Conservation (phyloP, 2,113 vertebrate genomes). For the Anguilla rostrata region DNA sequence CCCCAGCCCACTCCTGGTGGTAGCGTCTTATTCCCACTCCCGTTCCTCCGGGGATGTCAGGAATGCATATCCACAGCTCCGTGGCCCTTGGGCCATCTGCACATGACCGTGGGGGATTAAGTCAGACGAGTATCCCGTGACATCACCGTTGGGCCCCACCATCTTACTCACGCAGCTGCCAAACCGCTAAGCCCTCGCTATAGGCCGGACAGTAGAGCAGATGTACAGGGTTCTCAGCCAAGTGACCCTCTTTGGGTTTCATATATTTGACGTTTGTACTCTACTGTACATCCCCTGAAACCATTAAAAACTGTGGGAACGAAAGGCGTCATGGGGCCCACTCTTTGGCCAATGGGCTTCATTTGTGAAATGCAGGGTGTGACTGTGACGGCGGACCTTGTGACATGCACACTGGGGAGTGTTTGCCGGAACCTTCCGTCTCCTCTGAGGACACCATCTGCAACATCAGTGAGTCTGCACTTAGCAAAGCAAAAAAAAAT, state of each 20-base stretch:
- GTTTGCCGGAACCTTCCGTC: constrained; percentile 68
- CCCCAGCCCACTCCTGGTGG: neutral
- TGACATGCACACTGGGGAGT: constrained; percentile 87
- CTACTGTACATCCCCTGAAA: neutral
- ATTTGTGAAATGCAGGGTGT: constrained; percentile 73
- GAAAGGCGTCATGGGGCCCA: neutral
- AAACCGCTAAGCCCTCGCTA: constrained; percentile 34
- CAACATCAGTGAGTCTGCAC: constrained; percentile 65
- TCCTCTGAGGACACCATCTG: constrained; percentile 61
- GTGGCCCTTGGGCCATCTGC: constrained; percentile 31
- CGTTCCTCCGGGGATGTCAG: constrained; percentile 43
- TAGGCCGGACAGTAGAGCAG: constrained; percentile 38
- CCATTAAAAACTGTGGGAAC: neutral
- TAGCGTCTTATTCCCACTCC: constrained; percentile 44
- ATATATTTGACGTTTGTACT: constrained; percentile 12
- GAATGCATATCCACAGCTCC: constrained; percentile 35
- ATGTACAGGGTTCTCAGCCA: constrained; percentile 44
- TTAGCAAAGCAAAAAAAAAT: neutral
- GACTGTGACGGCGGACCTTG: constrained; percentile 84
- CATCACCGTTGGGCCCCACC: constrained; percentile 31
- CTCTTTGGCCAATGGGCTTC: constrained; percentile 35
- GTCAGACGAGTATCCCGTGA: constrained; percentile 37
- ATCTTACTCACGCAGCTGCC: constrained; percentile 42
- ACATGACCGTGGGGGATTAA: constrained; percentile 29
- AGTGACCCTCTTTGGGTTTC: constrained; percentile 26